A percentile compares a stretch with the other conserved stretches of the same genome.
Evolutionary conservation across 1,140 invertebrate genomes (phyloP).

Genomic region (Laupala kohalensis): DNA sequence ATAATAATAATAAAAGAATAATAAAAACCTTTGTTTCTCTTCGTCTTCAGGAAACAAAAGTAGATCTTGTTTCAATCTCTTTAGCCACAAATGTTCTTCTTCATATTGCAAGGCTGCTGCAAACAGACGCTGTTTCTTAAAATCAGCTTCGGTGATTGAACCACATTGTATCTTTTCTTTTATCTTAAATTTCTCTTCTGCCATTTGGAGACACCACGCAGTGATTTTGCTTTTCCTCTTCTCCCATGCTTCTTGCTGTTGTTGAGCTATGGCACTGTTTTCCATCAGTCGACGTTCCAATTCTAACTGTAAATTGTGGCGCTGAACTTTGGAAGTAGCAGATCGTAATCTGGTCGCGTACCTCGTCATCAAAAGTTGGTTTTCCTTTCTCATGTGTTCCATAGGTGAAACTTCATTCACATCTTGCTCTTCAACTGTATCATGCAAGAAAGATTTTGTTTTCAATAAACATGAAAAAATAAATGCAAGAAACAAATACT

Average conservation of each 20-base stretch:
- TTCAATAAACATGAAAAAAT: background rate
- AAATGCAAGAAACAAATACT: background rate
- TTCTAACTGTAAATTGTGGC: constrained; percentile 17
- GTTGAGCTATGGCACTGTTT: constrained; percentile 15
- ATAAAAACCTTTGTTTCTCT: constrained; percentile 11
- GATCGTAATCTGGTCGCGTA: constrained; percentile 12
- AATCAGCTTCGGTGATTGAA: constrained; percentile 14
- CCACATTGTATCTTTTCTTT: constrained; percentile 16
- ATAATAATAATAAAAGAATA: too few relatives aligned
- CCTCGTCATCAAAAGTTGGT: constrained; percentile 10
- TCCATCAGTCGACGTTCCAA: constrained; percentile 16
- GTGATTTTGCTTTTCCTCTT: constrained; percentile 5
- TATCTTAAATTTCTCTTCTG: constrained; percentile 13
- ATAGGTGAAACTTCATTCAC: constrained; percentile 5
- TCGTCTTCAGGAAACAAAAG: constrained; percentile 12
- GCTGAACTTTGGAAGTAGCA: constrained; percentile 12
- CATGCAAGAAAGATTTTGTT: background rate
- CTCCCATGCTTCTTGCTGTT: constrained; percentile 10
- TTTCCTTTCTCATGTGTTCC: constrained; percentile 1
- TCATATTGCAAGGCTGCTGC: constrained; percentile 14
- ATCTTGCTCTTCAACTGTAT: background rate
- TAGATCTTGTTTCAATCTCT: constrained; percentile 9
- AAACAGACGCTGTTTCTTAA: constrained; percentile 17
- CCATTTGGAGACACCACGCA: constrained; percentile 12
- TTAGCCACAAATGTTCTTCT: constrained; percentile 14